These are phyloP conservation scores for Blera fallax DNA, from an alignment of 2,888 invertebrate genomes.

Conservation along the genomic window DNA sequence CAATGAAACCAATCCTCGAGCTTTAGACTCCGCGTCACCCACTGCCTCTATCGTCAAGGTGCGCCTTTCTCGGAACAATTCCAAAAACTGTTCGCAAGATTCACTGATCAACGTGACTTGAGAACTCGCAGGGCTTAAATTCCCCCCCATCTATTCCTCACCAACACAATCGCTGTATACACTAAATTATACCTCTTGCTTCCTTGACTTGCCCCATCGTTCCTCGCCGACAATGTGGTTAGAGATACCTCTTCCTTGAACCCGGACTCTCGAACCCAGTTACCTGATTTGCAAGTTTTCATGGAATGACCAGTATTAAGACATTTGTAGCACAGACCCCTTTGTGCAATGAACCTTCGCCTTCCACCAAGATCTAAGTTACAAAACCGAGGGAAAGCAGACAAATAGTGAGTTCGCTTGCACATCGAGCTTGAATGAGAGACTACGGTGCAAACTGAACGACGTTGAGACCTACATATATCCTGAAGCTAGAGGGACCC, in stretches of 20 bases:
- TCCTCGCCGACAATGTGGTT: neutral
- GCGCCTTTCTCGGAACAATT: neutral
- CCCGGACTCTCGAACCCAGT: too few relatives aligned
- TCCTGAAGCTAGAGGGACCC: neutral
- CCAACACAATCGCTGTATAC: neutral
- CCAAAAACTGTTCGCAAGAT: slow-evolving; percentile 16
- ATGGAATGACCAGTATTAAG: neutral
- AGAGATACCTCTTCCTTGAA: neutral
- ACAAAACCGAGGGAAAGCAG: neutral
- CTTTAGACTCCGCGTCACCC: neutral
- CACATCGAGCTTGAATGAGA: neutral
- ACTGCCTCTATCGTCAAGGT: neutral
- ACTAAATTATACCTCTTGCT: neutral
- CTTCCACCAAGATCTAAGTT: neutral
- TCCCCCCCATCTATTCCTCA: slow-evolving; percentile 3
- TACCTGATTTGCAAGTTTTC: neutral
- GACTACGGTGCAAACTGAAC: neutral
- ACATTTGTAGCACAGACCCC: slow-evolving; percentile 20
- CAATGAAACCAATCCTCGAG: neutral
- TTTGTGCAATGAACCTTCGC: neutral
- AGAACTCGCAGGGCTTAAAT: slow-evolving; percentile 5
- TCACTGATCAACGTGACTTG: slow-evolving; percentile 27
- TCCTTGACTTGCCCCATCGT: neutral
- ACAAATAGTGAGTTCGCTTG: neutral
- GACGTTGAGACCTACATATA: neutral